Base-by-base conservation (phyloP, 2,113 vertebrate species). In the Grus americana region DNA sequence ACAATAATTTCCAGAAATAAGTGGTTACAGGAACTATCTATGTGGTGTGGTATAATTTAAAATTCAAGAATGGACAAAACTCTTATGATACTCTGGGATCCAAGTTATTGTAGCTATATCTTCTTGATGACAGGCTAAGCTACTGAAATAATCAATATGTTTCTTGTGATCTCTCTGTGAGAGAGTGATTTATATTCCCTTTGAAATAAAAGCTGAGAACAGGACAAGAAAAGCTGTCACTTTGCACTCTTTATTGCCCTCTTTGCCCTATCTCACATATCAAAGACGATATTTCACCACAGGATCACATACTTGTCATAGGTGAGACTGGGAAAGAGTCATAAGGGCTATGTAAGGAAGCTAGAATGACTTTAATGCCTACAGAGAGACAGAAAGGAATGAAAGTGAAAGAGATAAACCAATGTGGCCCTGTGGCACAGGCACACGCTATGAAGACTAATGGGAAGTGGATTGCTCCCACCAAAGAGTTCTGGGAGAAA, bases 241-340 rank as follows among this genome's bases (percentile, higher is more conserved):
- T 94, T 94, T 71, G 57, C 58, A 79, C 76, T 91, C 67, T 79
- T 89, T 91, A 85, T 93, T 97, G 86, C 76, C 73, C 73, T 96
- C 13, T 88, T 95, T 82, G 79, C 76, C 70, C 73, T 95, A n/a
- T 65, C 62, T 67, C 79, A 91, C 58, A 65, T 87, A 91, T 85
- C 79, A 94, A 93, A 94, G 73, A 84, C 74, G 30, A n/a, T 92
- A 87, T 94, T 93, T 95, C 73, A 82, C 49, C 49, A 63, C 26
- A 89, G 86, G 76, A 82, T 94, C 91, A 76, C 68, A 71, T 38
- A 16, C 26, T 59, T 90, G 63, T 85, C 76, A 63, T 75, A 91
- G 34, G 46, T 83, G n/a, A 89, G 61, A 54, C 40, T 81, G 11
- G 61, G 65, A 83, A 74, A 90, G 47, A 93, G 61, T 86, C 75